Base-by-base conservation (phyloP, 2,113 vertebrate genomes). In the Cynoglossus semilaevis region DNA sequence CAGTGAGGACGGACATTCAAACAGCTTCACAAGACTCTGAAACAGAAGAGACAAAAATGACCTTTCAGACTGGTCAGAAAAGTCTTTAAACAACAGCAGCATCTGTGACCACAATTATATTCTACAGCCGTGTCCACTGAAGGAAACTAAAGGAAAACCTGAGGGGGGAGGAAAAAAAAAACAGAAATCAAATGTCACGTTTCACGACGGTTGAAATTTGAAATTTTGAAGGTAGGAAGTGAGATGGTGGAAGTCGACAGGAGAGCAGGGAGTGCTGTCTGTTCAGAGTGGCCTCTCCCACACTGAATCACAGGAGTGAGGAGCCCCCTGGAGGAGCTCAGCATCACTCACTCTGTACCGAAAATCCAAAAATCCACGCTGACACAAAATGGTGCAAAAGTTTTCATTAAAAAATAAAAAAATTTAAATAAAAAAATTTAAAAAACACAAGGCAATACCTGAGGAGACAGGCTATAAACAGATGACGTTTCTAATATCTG, bases 271-370 rank as follows among this genome's bases (percentile, higher is more conserved):
- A 49, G 65, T 52, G 35, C 46, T 8, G 15, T 38, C 22, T 61
- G 73, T 40, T 49, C 64, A 35, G 70, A 15, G 58, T 53, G 7
- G 15, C 43, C 29, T 57, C 40, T 50, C 38, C 42, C 17, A 19
- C 59, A 58, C 44, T 70, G 15, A 80, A 88, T 80, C 53, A 61
- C 19, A 49, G 77, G 64, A 70, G 58, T 59, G 51, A 87, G 77
- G 87, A 81, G 87, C 85, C 85, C 83, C 85, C 87, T 85, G 64
- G 76, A 85, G 87, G 87, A 83, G 67, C 15, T 46, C 15, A 16
- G 63, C 49, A 41, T 61, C 1, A 88, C 46, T 58, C 42, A 63
- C 42, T 72, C 10, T 11, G 38, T 13, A 41, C 11, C 14, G 38
- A 29, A 29, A 29, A 6, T 29, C 22, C 3, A 29, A 29, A 29